Evolutionary conservation across 2,113 vertebrate species (phyloP), one percentile per base, ranked within the genome.

Genomic region (Sturnus vulgaris): DNA sequence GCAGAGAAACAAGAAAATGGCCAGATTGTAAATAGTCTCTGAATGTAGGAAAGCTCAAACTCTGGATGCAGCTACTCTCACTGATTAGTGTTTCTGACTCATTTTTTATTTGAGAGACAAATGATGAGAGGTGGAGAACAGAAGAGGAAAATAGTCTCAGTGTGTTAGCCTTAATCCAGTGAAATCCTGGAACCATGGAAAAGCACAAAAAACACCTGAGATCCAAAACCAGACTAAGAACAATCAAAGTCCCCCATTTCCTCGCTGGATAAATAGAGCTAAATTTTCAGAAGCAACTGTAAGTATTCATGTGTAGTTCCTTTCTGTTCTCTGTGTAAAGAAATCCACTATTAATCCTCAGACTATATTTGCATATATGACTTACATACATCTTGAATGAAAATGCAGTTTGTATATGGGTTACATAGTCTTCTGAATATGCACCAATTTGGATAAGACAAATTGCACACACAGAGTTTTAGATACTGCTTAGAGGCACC

Each of bases 401-500:
- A 96, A 97, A 93, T 68, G 46, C 55, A 94, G 71, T 81, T 91
- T 95, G 75, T 92, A 87, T 96, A 86, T 96, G 91, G 76, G 88
- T 93, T 96, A 91, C 84, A 88, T 11, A 84, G 68, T 71, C 83
- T 79, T 92, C 92, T 88, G 90, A 96, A 93, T 94, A 93, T 90
- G 82, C 78, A 83, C 82, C 88, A 90, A 92, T 94, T 97, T 96
- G 94, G 92, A 95, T 97, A 92, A 96, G 86, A 97, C 92, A 95
- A 97, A 97, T 97, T 96, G 93, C 95, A 94, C 71, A 79, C 10
- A 4, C 55, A 93, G 55, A 86, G 59, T 89, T 95, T 96, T 92
- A 95, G 93, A 90, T 88, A 95, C 53, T 88, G 91, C 95, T 95
- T 96, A 93, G 90, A 97, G 95, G 93, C 88, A 84, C 59, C 93